These are phyloP conservation scores for Pseudomyrmex cubaensis DNA, from an alignment of 1,140 invertebrate genomes.

Conservation along the genomic window DNA sequence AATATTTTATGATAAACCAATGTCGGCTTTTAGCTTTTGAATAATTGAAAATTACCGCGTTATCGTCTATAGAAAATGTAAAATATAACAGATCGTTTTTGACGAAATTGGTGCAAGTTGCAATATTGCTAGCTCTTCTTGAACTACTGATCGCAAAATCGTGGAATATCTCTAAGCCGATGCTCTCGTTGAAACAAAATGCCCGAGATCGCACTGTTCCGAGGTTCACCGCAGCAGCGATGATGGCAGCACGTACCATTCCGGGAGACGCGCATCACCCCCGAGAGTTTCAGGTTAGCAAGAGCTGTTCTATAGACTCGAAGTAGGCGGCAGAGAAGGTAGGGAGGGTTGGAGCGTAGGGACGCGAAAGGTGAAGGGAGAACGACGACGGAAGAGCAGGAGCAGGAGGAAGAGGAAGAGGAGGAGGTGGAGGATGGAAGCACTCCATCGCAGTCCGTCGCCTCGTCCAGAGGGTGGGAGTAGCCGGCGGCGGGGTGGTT, in stretches of 20 bases:
- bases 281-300: conserved; percentile 57
- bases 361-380: conserved; percentile 33
- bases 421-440: conserved; percentile 73
- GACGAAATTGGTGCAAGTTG: background rate
- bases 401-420: conserved; percentile 44
- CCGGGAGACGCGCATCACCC: conserved; percentile 62
- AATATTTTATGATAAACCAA: background rate
- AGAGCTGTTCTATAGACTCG: conserved; percentile 54
- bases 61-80: background rate
- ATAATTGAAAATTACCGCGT: conserved; percentile 6
- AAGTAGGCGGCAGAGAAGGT: conserved; percentile 44
- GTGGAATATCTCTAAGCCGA: conserved; percentile 32
- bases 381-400: conserved; percentile 49
- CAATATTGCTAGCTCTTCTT: conserved; percentile 10
- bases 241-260: conserved; percentile 79
- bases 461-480: conserved; percentile 78
- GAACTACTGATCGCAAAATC: background rate
- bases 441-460: conserved; percentile 85
- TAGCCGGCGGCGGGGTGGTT: conserved; percentile 71
- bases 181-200: conserved; percentile 62
- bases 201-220: conserved; percentile 63
- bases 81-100: background rate
- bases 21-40: no score
- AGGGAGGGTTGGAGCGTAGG: conserved; percentile 48
- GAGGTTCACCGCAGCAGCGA: conserved; percentile 32